Evolutionary conservation across 1,140 invertebrate species (phyloP).

Genomic region (Orussus abietinus): DNA sequence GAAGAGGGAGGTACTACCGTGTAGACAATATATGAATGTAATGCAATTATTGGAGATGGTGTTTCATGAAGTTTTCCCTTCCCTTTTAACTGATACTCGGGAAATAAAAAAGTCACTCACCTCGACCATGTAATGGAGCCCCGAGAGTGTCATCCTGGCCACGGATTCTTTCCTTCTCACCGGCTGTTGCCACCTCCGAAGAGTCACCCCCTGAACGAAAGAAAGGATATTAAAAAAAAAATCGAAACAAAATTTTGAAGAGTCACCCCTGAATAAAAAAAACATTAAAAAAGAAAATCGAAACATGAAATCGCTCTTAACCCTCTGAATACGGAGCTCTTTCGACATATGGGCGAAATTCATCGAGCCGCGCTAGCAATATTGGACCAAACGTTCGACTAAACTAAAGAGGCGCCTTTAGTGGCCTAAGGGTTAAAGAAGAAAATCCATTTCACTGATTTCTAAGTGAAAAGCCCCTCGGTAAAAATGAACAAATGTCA

Average conservation of each 20-base stretch:
- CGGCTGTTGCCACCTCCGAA: conserved; percentile 49
- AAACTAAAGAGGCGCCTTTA: no score
- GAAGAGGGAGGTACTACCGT: no score
- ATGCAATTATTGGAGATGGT: no score
- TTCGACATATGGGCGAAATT: no score
- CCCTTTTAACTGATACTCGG: conserved; percentile 1
- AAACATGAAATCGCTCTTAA: background rate
- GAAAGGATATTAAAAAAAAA: conserved; percentile 37
- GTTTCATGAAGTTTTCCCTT: no score
- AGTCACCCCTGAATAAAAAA: conserved; percentile 26
- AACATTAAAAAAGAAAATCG: conserved; percentile 9
- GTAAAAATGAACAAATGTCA: no score
- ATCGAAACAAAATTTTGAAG: conserved; percentile 31
- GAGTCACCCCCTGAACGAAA: conserved; percentile 42
- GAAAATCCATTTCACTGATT: no score
- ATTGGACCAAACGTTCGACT: background rate
- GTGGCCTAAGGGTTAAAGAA: no score
- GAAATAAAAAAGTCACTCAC: conserved; percentile 52
- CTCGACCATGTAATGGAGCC: conserved; percentile 67
- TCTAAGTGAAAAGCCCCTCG: no score
- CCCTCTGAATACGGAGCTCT: no score
- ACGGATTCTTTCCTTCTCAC: conserved; percentile 64
- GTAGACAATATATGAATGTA: no score
- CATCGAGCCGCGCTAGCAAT: no score
- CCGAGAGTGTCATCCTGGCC: conserved; percentile 63